Evolutionary conservation across 2,113 vertebrate genomes (phyloP).

Genomic region (Caloenas nicobarica): DNA sequence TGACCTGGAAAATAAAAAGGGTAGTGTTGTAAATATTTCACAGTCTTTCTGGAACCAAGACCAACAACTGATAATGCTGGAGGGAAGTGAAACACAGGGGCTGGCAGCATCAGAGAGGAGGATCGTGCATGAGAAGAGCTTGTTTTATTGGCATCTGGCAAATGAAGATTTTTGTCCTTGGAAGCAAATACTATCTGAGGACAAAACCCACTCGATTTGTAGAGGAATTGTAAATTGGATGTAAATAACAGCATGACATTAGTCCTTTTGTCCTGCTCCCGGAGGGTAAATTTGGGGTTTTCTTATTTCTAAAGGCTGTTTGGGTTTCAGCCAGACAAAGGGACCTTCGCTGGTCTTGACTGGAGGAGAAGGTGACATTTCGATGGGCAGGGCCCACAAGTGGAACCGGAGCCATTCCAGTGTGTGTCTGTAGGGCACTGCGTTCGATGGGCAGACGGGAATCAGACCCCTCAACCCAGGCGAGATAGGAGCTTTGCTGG

Average conservation of each 20-base stretch:
- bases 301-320: background rate
- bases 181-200: background rate
- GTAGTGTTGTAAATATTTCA: conserved; percentile 36
- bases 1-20: conserved; percentile 29
- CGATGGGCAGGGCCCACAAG: background rate
- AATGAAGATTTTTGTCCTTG: background rate
- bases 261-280: background rate
- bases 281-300: background rate
- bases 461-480: background rate
- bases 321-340: background rate
- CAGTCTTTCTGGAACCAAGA: background rate
- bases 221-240: background rate
- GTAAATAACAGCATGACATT: background rate
- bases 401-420: background rate
- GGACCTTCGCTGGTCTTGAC: background rate
- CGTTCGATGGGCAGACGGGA: too few relatives aligned
- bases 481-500: background rate
- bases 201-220: background rate
- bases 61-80: background rate
- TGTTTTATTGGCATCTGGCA: background rate
- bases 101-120: background rate
- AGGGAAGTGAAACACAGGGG: background rate
- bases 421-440: too few relatives aligned
- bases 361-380: background rate
- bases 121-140: background rate